A percentile compares a stretch with the other conserved stretches of the same genome.
Conservation (phyloP, 2,888 invertebrate species). For the Lordiphosa fenestrarum region DNA sequence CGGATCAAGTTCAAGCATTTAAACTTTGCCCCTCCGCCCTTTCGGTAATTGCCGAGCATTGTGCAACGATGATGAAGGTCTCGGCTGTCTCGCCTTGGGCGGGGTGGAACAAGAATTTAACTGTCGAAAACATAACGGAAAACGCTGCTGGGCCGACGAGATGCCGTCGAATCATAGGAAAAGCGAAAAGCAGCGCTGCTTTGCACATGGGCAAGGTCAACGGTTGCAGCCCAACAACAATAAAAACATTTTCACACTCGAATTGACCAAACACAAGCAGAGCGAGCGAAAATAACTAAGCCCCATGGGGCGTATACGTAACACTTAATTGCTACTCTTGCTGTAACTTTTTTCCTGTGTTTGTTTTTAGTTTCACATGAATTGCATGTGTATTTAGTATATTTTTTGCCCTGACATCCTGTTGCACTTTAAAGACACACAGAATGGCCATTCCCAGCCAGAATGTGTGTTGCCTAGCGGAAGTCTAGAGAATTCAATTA, state of each 20-base stretch:
- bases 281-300: conserved; percentile 5
- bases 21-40: conserved; percentile 42
- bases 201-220: conserved; percentile 55
- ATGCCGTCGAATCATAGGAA: conserved; percentile 21
- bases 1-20: conserved; percentile 65
- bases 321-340: conserved; percentile 54
- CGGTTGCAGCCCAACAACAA: conserved; percentile 32
- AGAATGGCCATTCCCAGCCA: too few relatives aligned
- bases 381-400: not conserved
- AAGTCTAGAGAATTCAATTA: too few relatives aligned
- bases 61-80: conserved; percentile 35
- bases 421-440: too few relatives aligned
- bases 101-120: conserved; percentile 27
- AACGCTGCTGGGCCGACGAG: conserved; percentile 45
- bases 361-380: conserved; percentile 11
- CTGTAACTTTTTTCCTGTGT: not conserved
- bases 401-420: too few relatives aligned
- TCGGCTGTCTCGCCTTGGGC: conserved; percentile 33
- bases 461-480: too few relatives aligned
- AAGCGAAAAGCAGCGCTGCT: not conserved
- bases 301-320: conserved; percentile 51
- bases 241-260: conserved; percentile 72
- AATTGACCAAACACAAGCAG: conserved; percentile 68
- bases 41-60: conserved; percentile 43
- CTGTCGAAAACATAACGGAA: conserved; percentile 42